Base-by-base conservation (phyloP, 2,113 vertebrate genomes). In the Opisthocomus hoazin region DNA sequence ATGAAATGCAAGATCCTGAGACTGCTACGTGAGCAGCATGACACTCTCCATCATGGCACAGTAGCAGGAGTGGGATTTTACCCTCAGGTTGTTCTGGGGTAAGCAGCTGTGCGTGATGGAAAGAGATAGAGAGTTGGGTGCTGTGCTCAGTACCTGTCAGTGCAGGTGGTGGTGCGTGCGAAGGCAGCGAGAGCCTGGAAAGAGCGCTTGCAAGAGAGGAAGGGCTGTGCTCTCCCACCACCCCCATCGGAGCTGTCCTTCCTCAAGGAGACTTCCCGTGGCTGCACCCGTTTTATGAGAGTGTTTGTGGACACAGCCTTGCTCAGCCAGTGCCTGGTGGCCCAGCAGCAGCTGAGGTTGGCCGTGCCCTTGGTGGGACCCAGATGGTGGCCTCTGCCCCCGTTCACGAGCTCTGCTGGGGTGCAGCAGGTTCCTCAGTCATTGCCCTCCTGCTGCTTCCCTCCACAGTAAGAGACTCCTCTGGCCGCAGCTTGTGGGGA, bases 331-430 rank as follows among this genome's bases (percentile, higher is more conserved):
- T n/a, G 36, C 45, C 41, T 6, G 45, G 60, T 1, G 1, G 61
- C 65, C 84, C 50, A 4, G 12, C 51, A 29, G 74, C 3, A n/a
- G n/a, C 64, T 2, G 3, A 30, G 29, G 26, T 15, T 82, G 83
- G 39, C 58, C 0, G 0, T 73, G 71, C 45, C 50, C 41, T 21
- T 15, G 36, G 18, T 69, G 68, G 68, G 41, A 60, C 39, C 7
- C 0, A 0, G n/a, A 37, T 23, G 12, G 58, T 32, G 48, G 45
- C 27, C 48, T 34, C 48, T 24, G 70, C 36, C 13, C 46, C 58
- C 23, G 0, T 37, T 51, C 20, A 1, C n/a, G 36, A 12, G 37
- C 53, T 6, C 32, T 56, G 57, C 63, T 18, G 39, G 32, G 36
- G 20, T n/a, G 63, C 4, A 1, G 58, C 58, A 43, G 34, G 53